phyloP scores from a whole-genome alignment of 2,797 vertebrate genomes.

The Gymnothorax reevesii region DNA sequence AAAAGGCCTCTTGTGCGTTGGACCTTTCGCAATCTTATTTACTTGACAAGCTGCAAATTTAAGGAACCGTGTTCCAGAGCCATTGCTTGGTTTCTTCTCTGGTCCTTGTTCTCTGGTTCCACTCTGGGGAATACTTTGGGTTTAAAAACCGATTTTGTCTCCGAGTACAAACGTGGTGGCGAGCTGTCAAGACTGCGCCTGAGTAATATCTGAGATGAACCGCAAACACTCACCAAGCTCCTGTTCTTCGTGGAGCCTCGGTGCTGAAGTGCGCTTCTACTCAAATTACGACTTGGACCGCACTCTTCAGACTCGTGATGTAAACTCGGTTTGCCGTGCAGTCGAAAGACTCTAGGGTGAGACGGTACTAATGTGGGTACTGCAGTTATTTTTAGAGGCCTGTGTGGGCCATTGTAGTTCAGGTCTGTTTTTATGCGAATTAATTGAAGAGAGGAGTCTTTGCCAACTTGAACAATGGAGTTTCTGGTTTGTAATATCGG shows the following conservation, averaged over 20 bases:
- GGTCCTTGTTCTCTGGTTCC: background rate
- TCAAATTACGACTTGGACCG: background rate
- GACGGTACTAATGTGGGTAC: background rate
- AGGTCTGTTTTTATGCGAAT: conserved; percentile 7
- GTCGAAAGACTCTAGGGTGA: background rate
- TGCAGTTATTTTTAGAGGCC: background rate
- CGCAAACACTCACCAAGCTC: background rate
- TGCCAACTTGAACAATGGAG: conserved; percentile 14
- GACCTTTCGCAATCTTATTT: too few species aligned
- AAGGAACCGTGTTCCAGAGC: background rate
- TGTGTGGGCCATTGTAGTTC: background rate
- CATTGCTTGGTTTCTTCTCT: background rate
- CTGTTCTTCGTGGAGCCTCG: background rate
- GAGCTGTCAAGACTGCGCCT: background rate
- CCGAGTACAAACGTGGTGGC: background rate
- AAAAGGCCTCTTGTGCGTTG: too few species aligned
- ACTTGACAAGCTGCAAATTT: background rate
- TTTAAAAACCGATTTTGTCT: background rate
- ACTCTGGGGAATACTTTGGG: background rate
- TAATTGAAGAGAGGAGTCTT: background rate
- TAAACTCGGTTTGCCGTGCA: background rate
- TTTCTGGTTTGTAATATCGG: background rate
- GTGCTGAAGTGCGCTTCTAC: background rate
- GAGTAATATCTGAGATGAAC: background rate
- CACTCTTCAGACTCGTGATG: background rate